Evolutionary conservation across 2,113 vertebrate genomes (phyloP).

Genomic region (Spea multiplicata): DNA sequence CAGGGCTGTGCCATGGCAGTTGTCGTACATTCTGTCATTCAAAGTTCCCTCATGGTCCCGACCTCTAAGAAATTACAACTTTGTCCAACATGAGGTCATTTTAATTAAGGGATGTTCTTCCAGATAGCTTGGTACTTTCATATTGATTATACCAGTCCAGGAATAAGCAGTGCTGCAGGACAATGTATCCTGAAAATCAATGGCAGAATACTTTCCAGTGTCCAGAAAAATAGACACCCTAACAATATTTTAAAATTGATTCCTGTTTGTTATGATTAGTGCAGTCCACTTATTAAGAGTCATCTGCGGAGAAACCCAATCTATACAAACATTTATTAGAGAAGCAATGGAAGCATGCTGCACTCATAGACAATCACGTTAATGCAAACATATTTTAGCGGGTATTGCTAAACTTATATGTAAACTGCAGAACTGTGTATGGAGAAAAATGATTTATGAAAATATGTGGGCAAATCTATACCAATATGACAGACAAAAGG

Average conservation of each 20-base stretch:
- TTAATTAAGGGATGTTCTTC: constrained; percentile 66
- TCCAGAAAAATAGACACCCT: constrained; percentile 57
- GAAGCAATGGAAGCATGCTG: constrained; percentile 27
- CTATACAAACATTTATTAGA: constrained; percentile 28
- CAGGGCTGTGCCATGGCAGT: neutral
- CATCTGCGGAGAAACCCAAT: constrained; percentile 19
- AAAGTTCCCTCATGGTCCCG: constrained; percentile 41
- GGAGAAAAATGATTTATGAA: constrained; percentile 19
- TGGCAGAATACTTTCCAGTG: constrained; percentile 70
- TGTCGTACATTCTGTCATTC: neutral
- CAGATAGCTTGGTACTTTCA: constrained; percentile 68
- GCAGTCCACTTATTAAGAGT: constrained; percentile 39
- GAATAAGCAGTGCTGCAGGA: constrained; percentile 63
- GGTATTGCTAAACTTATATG: constrained; percentile 22
- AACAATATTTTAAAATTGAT: constrained; percentile 65
- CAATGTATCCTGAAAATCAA: constrained; percentile 68
- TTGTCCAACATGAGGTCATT: constrained; percentile 60
- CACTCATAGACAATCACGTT: constrained; percentile 15
- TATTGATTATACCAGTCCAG: constrained; percentile 62
- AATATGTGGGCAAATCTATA: neutral
- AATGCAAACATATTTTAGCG: constrained; percentile 29
- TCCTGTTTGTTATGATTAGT: constrained; percentile 59
- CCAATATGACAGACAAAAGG: neutral
- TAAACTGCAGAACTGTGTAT: neutral
- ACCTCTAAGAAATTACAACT: constrained; percentile 64